A percentile compares a stretch with the other conserved stretches of the same genome.
These are phyloP conservation scores for Artibeus lituratus DNA, from an alignment of 2,797 vertebrate species.

Conservation along the genomic window DNA sequence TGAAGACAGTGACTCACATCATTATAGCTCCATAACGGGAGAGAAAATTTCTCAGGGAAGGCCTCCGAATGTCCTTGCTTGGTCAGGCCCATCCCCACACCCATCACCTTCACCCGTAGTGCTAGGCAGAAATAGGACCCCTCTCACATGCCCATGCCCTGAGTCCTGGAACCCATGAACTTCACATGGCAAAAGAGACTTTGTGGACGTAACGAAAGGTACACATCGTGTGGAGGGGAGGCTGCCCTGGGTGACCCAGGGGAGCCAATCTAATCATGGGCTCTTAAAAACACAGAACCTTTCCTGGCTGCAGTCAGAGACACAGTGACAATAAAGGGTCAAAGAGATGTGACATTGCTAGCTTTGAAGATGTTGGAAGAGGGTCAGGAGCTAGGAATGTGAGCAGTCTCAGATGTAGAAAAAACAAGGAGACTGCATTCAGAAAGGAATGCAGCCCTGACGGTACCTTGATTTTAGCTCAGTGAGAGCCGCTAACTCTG, in stretches of 20 bases:
- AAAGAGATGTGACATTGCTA: not conserved
- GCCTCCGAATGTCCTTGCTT: not conserved
- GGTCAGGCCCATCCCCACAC: not conserved
- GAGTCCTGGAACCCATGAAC: not conserved
- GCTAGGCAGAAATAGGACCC: not conserved
- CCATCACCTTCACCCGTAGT: not conserved
- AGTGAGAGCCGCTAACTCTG: not conserved
- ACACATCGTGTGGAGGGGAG: not conserved
- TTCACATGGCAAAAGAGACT: not conserved
- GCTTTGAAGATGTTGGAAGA: not conserved
- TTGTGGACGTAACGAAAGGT: not conserved
- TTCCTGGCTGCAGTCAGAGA: not conserved
- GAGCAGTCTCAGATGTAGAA: not conserved
- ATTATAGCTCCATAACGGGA: not conserved
- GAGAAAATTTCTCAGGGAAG: not conserved
- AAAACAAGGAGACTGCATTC: not conserved
- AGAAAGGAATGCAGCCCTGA: not conserved
- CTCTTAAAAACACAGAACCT: not conserved
- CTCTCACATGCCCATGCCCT: not conserved
- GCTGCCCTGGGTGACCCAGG: too few relatives aligned
- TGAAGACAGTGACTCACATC: constrained; percentile 1
- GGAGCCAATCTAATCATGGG: not conserved
- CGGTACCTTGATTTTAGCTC: not conserved
- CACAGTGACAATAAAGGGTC: not conserved
- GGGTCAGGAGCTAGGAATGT: not conserved